Base-by-base conservation (phyloP, 1,140 invertebrate genomes). In the Augochlora pura region DNA sequence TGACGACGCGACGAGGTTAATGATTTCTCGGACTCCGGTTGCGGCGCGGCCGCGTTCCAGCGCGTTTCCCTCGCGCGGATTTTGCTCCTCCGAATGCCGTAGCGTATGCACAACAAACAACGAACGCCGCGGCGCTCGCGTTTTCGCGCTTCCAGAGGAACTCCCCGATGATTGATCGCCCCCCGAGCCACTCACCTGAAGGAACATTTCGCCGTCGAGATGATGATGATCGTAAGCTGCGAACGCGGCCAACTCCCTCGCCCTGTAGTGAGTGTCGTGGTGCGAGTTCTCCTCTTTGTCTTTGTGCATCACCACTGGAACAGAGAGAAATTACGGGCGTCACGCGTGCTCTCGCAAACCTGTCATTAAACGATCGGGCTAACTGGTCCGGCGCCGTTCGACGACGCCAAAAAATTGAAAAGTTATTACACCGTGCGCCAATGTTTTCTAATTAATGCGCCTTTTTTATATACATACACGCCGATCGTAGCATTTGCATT, bases 201-300 rank as follows among this genome's bases (percentile, higher is more conserved):
- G 94, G 94, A 98, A 98, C 96, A 98, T 97, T 94, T 98, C 97
- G 77, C 97, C 97, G 92, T 98, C 97, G 80, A 98, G 95, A 92
- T 98, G 95, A 86, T 96, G 95, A 93, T 98, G 97, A 87, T 98
- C 97, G 91, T 97, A 98, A 60, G 97, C 96, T 63, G 96, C 95
- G 86, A 98, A 94, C 83, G 97, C 95, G 25, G 96, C 95, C 89
- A 98, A 94, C 87, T 98, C 97, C 85, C 97, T 94, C 64, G 95
- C 94, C 83, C 96, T 94, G 90, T 95, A 96, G 88, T 96, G 95
- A 81, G 95, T 91, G 82, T 94, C 94, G 87, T 93, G 93, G 86
- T 94, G 93, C 79, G 96, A 94, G 79, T 95, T 94, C 82, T 97
- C 96, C 86, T 98, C 97, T 90, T 98, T 97, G 88, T 97, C 97